phyloP scores from a whole-genome alignment of 2,797 vertebrate genomes.

The Melanotaenia maccullochi region DNA sequence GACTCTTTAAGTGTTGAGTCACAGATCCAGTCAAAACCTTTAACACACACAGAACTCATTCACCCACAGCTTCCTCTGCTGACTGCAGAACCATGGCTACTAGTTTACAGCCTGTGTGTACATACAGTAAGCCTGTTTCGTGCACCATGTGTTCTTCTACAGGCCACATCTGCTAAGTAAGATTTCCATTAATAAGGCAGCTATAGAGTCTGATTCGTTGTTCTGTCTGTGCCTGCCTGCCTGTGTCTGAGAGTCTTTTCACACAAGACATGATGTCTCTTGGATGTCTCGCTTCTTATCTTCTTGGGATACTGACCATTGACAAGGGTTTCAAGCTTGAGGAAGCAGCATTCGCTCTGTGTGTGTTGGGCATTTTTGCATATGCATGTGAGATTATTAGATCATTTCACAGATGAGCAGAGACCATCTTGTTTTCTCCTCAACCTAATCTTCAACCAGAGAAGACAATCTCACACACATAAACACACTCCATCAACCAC shows the following conservation, averaged over 20 bases:
- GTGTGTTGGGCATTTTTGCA: not conserved
- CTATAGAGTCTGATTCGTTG: conserved; percentile 51
- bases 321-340: conserved; percentile 34
- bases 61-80: conserved; percentile 19
- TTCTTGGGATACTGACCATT: conserved; percentile 41
- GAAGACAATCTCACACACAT: conserved; percentile 34
- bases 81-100: conserved; percentile 21
- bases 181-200: conserved; percentile 63
- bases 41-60: conserved; percentile 25
- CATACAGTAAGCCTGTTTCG: conserved; percentile 58
- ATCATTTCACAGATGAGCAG: conserved; percentile 61
- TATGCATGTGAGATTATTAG: conserved; percentile 36
- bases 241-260: conserved; percentile 46
- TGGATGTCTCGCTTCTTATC: conserved; percentile 48
- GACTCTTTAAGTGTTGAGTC: not conserved
- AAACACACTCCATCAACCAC: conserved; percentile 8
- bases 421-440: conserved; percentile 30
- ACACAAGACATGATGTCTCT: conserved; percentile 44
- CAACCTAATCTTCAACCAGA: conserved; percentile 16
- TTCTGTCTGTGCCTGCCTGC: conserved; percentile 26
- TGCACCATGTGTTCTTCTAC: conserved; percentile 60
- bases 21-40: conserved; percentile 4
- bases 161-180: conserved; percentile 70
- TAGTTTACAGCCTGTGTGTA: conserved; percentile 48
- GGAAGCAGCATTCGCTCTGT: not conserved